These are phyloP conservation scores for Clinocottus analis DNA, from an alignment of 2,113 vertebrate genomes.

Conservation along the genomic window DNA sequence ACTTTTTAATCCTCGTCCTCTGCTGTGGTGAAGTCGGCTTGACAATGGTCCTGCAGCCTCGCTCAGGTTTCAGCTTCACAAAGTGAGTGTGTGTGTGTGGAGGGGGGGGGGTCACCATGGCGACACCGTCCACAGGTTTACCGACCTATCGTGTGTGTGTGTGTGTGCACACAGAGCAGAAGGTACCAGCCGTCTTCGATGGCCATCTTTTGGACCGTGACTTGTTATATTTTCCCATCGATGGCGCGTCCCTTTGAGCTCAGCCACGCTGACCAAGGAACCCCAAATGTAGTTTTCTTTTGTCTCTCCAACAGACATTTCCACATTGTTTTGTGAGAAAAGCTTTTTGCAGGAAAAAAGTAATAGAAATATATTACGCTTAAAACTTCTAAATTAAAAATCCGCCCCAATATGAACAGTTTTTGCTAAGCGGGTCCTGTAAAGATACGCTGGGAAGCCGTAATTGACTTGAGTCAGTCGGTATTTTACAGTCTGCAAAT, in stretches of 20 bases:
- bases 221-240: background rate
- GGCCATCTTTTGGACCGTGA: background rate
- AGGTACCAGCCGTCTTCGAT: background rate
- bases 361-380: no score
- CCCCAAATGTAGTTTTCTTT: background rate
- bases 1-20: background rate
- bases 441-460: no score
- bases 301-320: no score
- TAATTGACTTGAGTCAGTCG: no score
- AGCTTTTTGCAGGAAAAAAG: no score
- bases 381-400: no score
- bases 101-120: slow-evolving; percentile 64
- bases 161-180: background rate
- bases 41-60: slow-evolving; percentile 58
- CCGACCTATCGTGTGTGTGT: slow-evolving; percentile 31
- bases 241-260: background rate
- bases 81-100: no score
- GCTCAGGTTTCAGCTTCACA: slow-evolving; percentile 83
- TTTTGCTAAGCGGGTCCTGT: no score
- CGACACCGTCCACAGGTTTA: slow-evolving; percentile 62
- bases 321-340: no score
- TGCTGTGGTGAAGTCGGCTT: slow-evolving; percentile 4
- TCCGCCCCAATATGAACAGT: no score
- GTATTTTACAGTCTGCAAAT: no score
- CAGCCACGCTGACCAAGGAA: background rate